Conservation (phyloP, 2,797 vertebrate species). For the Scomberomorus guttatus region DNA sequence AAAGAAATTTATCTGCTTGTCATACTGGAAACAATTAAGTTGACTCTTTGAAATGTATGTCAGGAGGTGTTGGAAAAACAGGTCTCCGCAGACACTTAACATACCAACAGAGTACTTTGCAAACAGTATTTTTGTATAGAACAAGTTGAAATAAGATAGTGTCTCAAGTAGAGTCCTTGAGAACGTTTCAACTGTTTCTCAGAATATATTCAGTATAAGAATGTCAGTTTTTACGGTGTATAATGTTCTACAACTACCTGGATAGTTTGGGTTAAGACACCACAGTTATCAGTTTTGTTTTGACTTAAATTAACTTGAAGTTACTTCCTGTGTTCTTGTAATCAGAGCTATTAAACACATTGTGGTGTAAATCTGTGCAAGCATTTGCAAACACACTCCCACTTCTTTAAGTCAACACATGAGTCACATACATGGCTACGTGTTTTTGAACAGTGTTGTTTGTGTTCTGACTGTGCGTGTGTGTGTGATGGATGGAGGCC, state of each 20-base stretch:
- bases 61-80: neutral
- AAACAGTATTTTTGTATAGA: neutral
- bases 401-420: neutral
- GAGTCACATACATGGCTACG: constrained; percentile 31
- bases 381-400: constrained; percentile 34
- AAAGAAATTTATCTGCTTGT: neutral
- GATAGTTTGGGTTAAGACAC: rapidly evolving
- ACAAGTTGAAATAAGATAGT: no score
- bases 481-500: constrained; percentile 60
- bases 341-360: neutral
- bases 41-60: neutral
- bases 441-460: no score
- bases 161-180: no score
- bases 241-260: neutral
- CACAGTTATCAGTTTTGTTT: neutral
- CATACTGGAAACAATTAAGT: neutral
- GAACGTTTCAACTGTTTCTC: no score
- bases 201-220: no score
- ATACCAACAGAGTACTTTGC: neutral
- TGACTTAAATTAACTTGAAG: neutral
- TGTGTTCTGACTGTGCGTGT: neutral
- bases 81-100: no score
- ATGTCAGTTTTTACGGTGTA: neutral
- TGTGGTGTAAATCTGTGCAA: constrained; percentile 20
- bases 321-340: neutral